Percentiles rank a stretch among this genome's conserved stretches.
Evolutionary conservation across 2,113 vertebrate genomes (phyloP).

Genomic region (Ictalurus furcatus): DNA sequence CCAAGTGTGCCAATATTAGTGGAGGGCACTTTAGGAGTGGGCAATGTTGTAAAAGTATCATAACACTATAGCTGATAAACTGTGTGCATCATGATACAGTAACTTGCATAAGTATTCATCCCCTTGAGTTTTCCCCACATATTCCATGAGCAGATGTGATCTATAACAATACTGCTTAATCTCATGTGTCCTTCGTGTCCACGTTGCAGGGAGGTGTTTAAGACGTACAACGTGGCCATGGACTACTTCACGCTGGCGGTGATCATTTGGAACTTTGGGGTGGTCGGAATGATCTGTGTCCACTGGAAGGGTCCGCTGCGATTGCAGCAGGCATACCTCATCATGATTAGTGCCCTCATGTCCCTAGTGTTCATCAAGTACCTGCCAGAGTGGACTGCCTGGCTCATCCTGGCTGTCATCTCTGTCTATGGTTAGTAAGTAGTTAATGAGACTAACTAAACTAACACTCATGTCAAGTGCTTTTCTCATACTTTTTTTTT

Average conservation of each 20-base stretch:
- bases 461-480: not conserved
- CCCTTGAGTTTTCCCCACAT: not conserved
- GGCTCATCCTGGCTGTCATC: slow-evolving; percentile 97
- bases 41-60: too few species aligned
- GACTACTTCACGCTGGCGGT: slow-evolving; percentile 91
- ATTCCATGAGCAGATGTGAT: not conserved
- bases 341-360: slow-evolving; percentile 99
- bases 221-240: slow-evolving; percentile 97
- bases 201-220: slow-evolving; percentile 88
- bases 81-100: not conserved
- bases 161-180: not conserved
- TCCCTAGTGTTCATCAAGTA: slow-evolving; percentile 99
- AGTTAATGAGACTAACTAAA: not conserved
- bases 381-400: slow-evolving; percentile 97
- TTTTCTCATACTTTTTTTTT: not conserved
- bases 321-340: slow-evolving; percentile 97
- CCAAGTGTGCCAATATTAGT: too few species aligned
- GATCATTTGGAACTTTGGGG: slow-evolving; percentile 96
- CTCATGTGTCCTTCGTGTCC: not conserved
- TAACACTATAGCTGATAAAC: not conserved
- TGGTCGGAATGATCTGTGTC: slow-evolving; percentile 98
- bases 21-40: too few species aligned
- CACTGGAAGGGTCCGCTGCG: slow-evolving; percentile 97
- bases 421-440: slow-evolving; percentile 91
- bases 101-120: not conserved